Percentiles rank a stretch among this genome's conserved stretches.
Evolutionary conservation across 2,797 vertebrate genomes (phyloP).

Genomic region (Telmatherina bonti): DNA sequence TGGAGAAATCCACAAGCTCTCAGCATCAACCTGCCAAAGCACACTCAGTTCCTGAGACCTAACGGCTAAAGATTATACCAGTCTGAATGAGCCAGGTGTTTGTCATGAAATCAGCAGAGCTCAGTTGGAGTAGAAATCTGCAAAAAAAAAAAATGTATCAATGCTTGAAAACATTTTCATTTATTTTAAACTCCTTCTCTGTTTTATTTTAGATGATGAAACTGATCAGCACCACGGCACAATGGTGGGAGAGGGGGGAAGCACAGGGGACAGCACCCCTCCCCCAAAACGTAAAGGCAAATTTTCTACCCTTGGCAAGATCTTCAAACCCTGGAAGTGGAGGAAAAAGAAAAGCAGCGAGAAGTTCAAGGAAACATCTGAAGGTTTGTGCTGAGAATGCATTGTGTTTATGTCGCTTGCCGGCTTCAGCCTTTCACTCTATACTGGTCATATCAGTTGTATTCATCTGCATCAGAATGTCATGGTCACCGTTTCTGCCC

Average conservation of each 20-base stretch:
- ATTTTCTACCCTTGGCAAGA: slow-evolving; percentile 95
- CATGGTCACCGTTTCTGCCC: slow-evolving; percentile 25
- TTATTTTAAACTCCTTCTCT: slow-evolving; percentile 1
- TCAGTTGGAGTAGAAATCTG: slow-evolving; percentile 10
- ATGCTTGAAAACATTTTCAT: background rate
- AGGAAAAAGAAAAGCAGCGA: slow-evolving; percentile 99
- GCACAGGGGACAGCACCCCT: slow-evolving; percentile 88
- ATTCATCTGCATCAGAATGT: slow-evolving; percentile 48
- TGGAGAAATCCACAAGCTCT: slow-evolving; percentile 70
- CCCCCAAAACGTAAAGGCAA: slow-evolving; percentile 96
- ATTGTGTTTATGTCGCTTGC: slow-evolving; percentile 22
- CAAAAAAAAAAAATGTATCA: background rate
- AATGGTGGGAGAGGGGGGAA: slow-evolving; percentile 85
- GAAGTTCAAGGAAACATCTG: slow-evolving; percentile 96
- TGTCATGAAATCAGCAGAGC: slow-evolving; percentile 36
- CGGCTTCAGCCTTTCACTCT: background rate
- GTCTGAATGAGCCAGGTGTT: slow-evolving; percentile 41
- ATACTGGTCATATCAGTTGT: slow-evolving; percentile 16
- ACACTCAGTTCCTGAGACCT: slow-evolving; percentile 68
- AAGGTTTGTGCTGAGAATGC: slow-evolving; percentile 84
- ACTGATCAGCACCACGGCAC: slow-evolving; percentile 82
- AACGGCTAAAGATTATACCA: slow-evolving; percentile 71
- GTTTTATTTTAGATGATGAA: slow-evolving; percentile 82
- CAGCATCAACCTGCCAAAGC: slow-evolving; percentile 72
- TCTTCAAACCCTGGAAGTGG: slow-evolving; percentile 99